Base-by-base conservation (phyloP, 2,797 vertebrate species). In the Bovichtus diacanthus region DNA sequence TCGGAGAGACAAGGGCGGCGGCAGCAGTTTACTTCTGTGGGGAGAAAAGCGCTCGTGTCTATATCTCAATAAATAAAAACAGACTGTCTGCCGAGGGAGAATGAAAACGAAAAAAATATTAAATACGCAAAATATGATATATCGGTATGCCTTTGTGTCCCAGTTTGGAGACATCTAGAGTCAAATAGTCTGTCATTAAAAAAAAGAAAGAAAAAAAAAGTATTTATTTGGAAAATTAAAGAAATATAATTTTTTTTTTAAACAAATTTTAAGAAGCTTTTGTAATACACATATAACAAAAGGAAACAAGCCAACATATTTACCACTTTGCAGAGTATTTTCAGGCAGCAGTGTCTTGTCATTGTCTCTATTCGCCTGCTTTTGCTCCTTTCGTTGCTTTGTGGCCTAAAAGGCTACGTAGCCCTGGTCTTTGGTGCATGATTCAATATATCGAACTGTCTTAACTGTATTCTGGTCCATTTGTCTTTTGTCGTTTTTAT, bases 1-100 rank as follows among this genome's bases (percentile, higher is more conserved):
- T 88, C 81, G 73, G 63, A 82, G 73, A 92, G 85, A 90, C 87
- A 80, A 79, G 80, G 83, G 83, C 73, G 78, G 73, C 79, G 74
- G 69, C 71, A 75, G 88, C 82, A 80, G 76, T 86, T 92, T 71
- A 61, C 58, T 83, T 89, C 54, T 83, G 83, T 80, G 73, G 61
- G 59, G 68, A 83, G 73, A 74, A 70, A 70, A 63, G 49, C 63
- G 62, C 67, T 65, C 34, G 71, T 39, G 78, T 77, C 69, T 80
- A 38, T 81, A 78, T 88, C 74, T 78, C 55, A 82, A 78, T 76
- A 85, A 86, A 88, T 82, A 85, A 88, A 86, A 82, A 75, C 76
- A 74, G 76, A 70, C 47, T 38, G 41, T 70, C 70, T 87, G 83
- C 59, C 74, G 65, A 67, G 27, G 46, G 56, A 80, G 68, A 65